Evolutionary conservation across 2,797 vertebrate species (phyloP).

Genomic region (Petrocephalus schoutedeni): DNA sequence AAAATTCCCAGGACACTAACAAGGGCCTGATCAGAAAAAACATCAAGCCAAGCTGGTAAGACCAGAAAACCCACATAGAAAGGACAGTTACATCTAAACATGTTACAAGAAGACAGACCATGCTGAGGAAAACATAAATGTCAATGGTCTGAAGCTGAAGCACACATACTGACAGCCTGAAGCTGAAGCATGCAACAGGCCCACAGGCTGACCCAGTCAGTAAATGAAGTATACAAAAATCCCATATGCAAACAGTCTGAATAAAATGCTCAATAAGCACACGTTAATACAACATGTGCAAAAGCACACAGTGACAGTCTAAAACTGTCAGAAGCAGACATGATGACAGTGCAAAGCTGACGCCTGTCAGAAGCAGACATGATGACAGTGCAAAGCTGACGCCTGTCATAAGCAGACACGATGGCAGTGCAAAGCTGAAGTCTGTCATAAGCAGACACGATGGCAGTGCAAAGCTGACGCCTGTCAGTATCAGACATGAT

Average conservation of each 20-base stretch:
- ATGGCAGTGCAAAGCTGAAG: too few species aligned
- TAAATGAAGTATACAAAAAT: background rate
- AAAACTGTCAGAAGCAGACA: background rate
- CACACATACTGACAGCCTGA: background rate
- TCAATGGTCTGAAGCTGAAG: background rate
- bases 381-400: background rate
- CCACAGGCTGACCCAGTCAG: background rate
- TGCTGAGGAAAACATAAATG: constrained; percentile 28
- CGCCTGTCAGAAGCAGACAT: background rate
- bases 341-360: background rate
- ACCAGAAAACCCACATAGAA: constrained; percentile 38
- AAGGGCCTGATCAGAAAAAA: background rate
- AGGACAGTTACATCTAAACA: constrained; percentile 55
- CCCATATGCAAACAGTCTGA: background rate
- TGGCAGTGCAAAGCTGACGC: background rate
- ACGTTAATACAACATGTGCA: background rate
- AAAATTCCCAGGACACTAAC: background rate
- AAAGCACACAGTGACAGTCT: background rate
- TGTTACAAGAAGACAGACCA: constrained; percentile 48
- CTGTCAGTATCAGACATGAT: background rate
- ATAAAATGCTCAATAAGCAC: background rate
- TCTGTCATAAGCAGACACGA: background rate
- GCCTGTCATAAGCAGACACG: background rate
- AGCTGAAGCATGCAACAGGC: background rate
- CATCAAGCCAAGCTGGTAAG: constrained; percentile 41